Evolutionary conservation across 2,888 invertebrate genomes (phyloP), one percentile per base, ranked within the genome.

Genomic region (Lamellibrachia satsuma): DNA sequence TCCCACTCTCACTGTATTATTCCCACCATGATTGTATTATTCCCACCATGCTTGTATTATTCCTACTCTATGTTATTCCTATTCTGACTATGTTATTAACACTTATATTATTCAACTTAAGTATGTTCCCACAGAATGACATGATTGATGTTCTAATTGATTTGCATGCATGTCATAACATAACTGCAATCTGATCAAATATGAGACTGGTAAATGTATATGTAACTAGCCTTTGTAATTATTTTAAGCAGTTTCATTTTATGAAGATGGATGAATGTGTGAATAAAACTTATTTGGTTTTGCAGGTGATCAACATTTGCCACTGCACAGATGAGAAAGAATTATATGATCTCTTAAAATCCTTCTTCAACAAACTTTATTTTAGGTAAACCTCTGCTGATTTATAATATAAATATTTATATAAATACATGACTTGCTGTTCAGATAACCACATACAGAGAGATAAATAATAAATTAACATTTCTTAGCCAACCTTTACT

Each of bases 341-440:
- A 95, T 97, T 99, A 3, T 98, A 98, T 96, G 98, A 98, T 95
- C 97, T 98, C 94, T 97, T 99, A 1, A 98, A 98, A 15, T 98
- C 98, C 94, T 99, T 99, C 97, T 97, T 99, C 92, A 98, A 99
- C 95, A 97, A 97, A 91, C 97, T 99, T 92, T 99, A 98, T 97
- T 99, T 98, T 96, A 98, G 98, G 98, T 98, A 97, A 95, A 95
- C 27, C 55, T 91, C 8, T 15, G 52, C 1, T 22, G 51, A 9
- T n/a, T 90, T 90, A 90, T 9, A 9, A 92, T 92, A 8, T 15
- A 60, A 8, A 57, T n/a, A 27, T 92, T 57, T 55, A 55, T 9
- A 55, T 55, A 55, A 55, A 55, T 55, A 55, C 9, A 55, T 55
- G 55, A 39, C 39, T 39, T 39, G 39, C 39, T 39, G 39, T 39